Conservation (phyloP, 2,888 invertebrate species). For the Anarsia innoxiella region DNA sequence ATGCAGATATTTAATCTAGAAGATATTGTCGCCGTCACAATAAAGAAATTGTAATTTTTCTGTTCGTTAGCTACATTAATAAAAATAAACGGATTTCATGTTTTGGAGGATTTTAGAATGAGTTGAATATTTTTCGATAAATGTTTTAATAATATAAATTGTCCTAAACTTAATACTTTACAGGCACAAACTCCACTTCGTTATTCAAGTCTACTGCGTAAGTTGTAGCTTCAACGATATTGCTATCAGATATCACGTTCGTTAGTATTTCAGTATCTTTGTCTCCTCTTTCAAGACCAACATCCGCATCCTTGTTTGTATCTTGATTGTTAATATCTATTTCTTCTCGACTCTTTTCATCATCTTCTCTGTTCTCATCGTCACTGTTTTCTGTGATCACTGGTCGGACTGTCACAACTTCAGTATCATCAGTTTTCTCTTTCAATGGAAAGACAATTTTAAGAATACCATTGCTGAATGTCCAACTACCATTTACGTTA, state of each 20-base stretch:
- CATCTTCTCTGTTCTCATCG: neutral
- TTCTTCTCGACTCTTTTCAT: constrained; percentile 37
- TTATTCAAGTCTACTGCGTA: constrained; percentile 53
- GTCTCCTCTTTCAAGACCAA: constrained; percentile 31
- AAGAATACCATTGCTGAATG: constrained; percentile 34
- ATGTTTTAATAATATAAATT: too few species aligned
- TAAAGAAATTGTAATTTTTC: too few species aligned
- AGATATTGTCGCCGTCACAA: too few species aligned
- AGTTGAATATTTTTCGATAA: too few species aligned
- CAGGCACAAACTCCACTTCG: constrained; percentile 55
- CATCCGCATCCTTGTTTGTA: constrained; percentile 30
- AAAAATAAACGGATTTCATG: too few species aligned
- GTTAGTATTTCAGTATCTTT: constrained; percentile 29
- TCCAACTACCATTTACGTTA: constrained; percentile 48
- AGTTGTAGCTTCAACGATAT: constrained; percentile 48
- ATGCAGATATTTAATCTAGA: too few species aligned
- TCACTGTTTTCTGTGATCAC: neutral
- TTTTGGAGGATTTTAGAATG: too few species aligned
- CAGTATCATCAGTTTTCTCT: constrained; percentile 14
- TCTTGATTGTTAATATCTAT: constrained; percentile 24
- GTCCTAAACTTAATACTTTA: constrained; percentile 37
- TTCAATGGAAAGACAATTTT: constrained; percentile 46
- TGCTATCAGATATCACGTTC: constrained; percentile 32
- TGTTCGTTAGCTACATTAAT: too few species aligned
- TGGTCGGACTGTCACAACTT: constrained; percentile 18